phyloP scores from a whole-genome alignment of 2,888 invertebrate species.

The Molorchus minor region DNA sequence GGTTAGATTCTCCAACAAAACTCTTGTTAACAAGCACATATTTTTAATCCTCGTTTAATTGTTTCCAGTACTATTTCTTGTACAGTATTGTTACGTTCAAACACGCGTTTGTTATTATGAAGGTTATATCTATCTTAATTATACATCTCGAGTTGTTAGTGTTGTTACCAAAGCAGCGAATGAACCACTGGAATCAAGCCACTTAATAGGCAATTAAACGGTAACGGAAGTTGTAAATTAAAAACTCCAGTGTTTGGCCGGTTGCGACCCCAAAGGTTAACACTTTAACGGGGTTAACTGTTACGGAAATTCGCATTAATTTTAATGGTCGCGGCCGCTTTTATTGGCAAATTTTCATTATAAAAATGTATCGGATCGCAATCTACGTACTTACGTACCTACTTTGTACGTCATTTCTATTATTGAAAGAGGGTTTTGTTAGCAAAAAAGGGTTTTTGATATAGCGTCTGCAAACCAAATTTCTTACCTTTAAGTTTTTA shows the following conservation, averaged over 20 bases:
- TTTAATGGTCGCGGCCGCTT: background rate
- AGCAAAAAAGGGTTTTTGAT: too few species aligned
- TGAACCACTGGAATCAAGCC: conserved; percentile 44
- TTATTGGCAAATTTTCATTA: background rate
- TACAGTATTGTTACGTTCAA: background rate
- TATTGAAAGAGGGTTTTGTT: too few species aligned
- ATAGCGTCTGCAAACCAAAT: too few species aligned
- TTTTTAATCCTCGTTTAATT: too few species aligned
- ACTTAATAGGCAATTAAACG: conserved; percentile 49
- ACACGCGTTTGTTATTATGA: conserved; percentile 1
- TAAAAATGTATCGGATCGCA: too few species aligned
- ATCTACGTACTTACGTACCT: too few species aligned
- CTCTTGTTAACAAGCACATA: too few species aligned
- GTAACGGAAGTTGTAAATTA: conserved; percentile 52
- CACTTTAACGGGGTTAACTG: conserved; percentile 8
- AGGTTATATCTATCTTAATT: conserved; percentile 27
- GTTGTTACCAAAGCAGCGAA: conserved; percentile 35
- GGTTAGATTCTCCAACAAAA: background rate
- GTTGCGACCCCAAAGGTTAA: conserved; percentile 18
- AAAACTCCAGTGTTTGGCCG: conserved; percentile 28
- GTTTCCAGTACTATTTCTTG: background rate
- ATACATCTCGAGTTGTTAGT: conserved; percentile 30
- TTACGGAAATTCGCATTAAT: conserved; percentile 15
- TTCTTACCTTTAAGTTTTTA: too few species aligned
- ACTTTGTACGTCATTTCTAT: too few species aligned